Evolutionary conservation across 2,113 vertebrate genomes (phyloP).

Genomic region (Cromileptes altivelis): DNA sequence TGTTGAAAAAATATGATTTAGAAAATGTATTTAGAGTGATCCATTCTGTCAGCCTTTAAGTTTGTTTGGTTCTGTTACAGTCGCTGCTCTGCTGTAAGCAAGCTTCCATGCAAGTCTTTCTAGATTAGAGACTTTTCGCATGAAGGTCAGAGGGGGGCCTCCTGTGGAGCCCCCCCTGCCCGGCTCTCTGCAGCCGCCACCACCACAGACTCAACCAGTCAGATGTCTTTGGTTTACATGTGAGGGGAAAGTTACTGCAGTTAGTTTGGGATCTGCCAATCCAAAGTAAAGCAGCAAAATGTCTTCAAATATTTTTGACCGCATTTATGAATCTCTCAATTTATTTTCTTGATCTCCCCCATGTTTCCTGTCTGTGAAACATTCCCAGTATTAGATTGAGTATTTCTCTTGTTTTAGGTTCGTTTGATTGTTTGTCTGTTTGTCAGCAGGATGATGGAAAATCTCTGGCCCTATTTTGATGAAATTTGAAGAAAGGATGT

Average conservation of each 20-base stretch:
- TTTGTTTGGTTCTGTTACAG: not conserved
- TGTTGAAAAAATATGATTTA: too few species aligned
- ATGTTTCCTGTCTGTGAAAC: not conserved
- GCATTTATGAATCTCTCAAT: not conserved
- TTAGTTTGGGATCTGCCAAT: not conserved
- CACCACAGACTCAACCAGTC: not conserved
- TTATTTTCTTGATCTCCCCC: not conserved
- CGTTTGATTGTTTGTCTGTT: too few species aligned
- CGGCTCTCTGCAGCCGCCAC: not conserved
- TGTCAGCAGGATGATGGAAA: too few species aligned
- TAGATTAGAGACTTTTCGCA: not conserved
- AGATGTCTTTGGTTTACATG: not conserved
- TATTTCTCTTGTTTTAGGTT: not conserved
- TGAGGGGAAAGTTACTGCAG: not conserved
- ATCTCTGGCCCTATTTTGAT: too few species aligned
- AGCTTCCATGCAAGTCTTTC: not conserved
- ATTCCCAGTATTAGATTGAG: not conserved
- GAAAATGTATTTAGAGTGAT: too few species aligned
- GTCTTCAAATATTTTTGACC: not conserved
- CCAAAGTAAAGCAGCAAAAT: not conserved
- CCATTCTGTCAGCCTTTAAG: too few species aligned
- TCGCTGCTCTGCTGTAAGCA: not conserved
- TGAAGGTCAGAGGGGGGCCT: not conserved
- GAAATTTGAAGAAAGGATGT: too few species aligned
- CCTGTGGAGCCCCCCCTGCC: not conserved